phyloP scores from a whole-genome alignment of 2,797 vertebrate species.

The Spinus olivaceus region DNA sequence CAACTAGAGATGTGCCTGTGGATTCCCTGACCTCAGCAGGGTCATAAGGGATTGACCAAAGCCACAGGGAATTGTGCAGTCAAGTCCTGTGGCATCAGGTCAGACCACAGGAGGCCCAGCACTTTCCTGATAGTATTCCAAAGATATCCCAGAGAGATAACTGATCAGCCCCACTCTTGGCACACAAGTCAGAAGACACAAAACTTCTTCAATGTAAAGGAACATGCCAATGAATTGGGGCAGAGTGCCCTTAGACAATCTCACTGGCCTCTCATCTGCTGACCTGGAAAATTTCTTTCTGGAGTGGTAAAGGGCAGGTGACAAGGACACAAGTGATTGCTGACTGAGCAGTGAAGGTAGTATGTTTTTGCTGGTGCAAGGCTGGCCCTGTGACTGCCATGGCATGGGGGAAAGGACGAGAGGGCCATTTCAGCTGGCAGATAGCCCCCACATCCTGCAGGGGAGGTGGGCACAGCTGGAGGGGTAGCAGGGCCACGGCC shows the following conservation, averaged over 20 bases:
- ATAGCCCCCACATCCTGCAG: not conserved
- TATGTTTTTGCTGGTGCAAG: not conserved
- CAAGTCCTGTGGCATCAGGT: not conserved
- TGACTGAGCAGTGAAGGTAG: fast-evolving
- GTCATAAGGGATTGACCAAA: not conserved
- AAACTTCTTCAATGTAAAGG: not conserved
- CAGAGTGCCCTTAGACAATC: not conserved
- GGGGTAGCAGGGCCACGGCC: not conserved
- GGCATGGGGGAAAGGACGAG: fast-evolving
- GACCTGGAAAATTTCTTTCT: not conserved
- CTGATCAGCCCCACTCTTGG: not conserved
- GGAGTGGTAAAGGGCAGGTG: not conserved
- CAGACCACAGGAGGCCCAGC: not conserved
- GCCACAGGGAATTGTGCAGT: not conserved
- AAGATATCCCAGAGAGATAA: not conserved
- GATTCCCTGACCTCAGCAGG: not conserved
- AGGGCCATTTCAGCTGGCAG: not conserved
- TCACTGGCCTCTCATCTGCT: not conserved
- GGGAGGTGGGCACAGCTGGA: not conserved
- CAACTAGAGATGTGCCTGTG: not conserved
- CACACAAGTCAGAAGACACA: not conserved
- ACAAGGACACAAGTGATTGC: fast-evolving
- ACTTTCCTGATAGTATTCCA: not conserved
- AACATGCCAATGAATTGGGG: not conserved
- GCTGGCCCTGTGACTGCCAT: not conserved